Evolutionary conservation across 1,140 invertebrate genomes (phyloP), one percentile per base, ranked within the genome.

Genomic region (Anoplolepis gracilipes): DNA sequence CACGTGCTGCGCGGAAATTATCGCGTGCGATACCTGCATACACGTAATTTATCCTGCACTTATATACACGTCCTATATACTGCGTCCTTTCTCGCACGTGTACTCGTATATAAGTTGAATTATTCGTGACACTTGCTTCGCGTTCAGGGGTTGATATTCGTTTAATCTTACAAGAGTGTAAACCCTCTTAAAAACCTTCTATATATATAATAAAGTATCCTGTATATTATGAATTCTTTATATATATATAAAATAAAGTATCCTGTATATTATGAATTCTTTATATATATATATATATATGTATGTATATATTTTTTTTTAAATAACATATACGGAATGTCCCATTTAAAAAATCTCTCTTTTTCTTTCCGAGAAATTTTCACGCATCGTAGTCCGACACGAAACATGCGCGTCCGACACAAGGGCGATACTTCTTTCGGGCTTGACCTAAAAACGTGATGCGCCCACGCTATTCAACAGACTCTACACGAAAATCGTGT

Each of bases 1-100:
- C 84, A 90, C 85, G 88, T 84, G 85, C 85, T 61, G 30, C 36
- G 65, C 42, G 49, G 73, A 87, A 69, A 90, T 90, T 89, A 89
- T 90, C 81, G 73, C 87, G 11, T 28, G 57, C 46, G 46, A 19
- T 49, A 49, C 33, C 33, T 36, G 55, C 75, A 62, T 70, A 85
- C 88, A 72, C 88, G 61, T 77, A 65, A 7, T 87, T 73, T 67
- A 84, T 86, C 87, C 76, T 62, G 88, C 78, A 19, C 16, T 49
- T 49, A 49, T 49, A 49, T 13, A 16, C 7, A 19, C 2, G 33
- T 36, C 28, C 79, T 79, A 46, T 85, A 19, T 49, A 61, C 3
- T 22, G 49, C 8, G 46, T 49, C 46, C 46, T 49, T 19, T 0
- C 46, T 19, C 16, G 16, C 13, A 49, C 46, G 46, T 49, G 13